Conservation (phyloP, 2,888 invertebrate genomes). For the Cyaniris semiargus region DNA sequence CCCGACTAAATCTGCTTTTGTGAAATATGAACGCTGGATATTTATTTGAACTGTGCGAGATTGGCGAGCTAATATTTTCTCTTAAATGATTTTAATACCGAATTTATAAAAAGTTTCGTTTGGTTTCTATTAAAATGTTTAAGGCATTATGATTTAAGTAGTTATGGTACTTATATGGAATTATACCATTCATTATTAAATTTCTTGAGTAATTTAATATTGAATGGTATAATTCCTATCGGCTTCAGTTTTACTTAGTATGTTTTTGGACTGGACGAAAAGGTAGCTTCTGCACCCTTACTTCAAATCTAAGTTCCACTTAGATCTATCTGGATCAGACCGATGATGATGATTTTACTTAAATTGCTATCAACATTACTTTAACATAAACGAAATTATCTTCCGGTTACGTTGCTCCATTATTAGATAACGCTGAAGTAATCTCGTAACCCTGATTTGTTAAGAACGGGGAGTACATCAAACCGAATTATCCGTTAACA, state of each 20-base stretch:
- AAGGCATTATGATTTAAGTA: too few species aligned
- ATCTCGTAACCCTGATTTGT: constrained; percentile 51
- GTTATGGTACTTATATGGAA: too few species aligned
- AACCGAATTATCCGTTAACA: constrained; percentile 71
- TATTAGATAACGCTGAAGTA: constrained; percentile 27
- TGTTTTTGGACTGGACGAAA: too few species aligned
- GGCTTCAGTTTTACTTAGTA: too few species aligned
- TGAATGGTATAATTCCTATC: too few species aligned
- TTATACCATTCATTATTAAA: too few species aligned
- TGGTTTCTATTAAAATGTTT: background rate
- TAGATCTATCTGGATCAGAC: background rate
- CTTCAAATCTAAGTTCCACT: too few species aligned
- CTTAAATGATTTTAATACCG: background rate
- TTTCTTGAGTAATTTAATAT: too few species aligned
- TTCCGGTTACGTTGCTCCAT: constrained; percentile 9
- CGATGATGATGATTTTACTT: background rate
- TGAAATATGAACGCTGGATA: constrained; percentile 22
- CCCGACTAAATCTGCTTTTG: constrained; percentile 61
- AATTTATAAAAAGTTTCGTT: background rate
- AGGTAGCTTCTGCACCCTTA: too few species aligned
- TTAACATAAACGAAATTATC: background rate
- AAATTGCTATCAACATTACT: background rate
- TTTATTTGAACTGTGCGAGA: background rate
- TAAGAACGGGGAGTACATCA: constrained; percentile 62
- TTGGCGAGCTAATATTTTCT: background rate